These are phyloP conservation scores for Acanthurus tractus DNA, from an alignment of 2,797 vertebrate genomes.

Conservation along the genomic window DNA sequence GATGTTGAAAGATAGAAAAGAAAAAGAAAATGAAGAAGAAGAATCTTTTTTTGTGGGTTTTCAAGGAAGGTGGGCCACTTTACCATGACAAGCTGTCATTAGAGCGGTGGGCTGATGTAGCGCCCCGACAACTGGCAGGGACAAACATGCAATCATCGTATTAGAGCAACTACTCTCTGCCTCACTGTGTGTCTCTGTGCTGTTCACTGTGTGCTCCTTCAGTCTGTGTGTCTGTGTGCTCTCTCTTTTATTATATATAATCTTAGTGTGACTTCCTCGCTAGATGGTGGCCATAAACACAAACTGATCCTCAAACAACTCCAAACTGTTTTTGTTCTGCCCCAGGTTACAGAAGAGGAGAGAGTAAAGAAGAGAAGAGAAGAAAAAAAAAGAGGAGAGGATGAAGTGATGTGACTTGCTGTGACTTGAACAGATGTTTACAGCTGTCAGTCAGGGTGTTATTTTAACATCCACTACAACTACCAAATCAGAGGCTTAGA, in stretches of 20 bases:
- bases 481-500: conserved; percentile 7
- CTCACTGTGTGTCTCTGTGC: conserved; percentile 50
- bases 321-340: conserved; percentile 38
- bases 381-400: neutral
- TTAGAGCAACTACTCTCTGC: conserved; percentile 86
- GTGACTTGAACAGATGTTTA: neutral
- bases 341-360: conserved; percentile 2
- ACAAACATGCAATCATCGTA: conserved; percentile 98
- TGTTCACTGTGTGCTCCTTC: conserved; percentile 28
- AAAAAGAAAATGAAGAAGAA: conserved; percentile 75
- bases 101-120: conserved; percentile 91
- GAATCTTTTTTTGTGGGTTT: conserved; percentile 32
- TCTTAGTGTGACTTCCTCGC: conserved; percentile 54
- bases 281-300: conserved; percentile 67
- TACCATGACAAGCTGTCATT: conserved; percentile 96
- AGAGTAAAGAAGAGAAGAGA: neutral
- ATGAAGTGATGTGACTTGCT: neutral
- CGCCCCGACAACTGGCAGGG: conserved; percentile 91
- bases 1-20: neutral
- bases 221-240: conserved; percentile 37
- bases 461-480: neutral
- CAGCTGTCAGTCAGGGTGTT: neutral
- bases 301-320: conserved; percentile 68
- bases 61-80: conserved; percentile 86
- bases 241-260: conserved; percentile 69